Base-by-base conservation (phyloP, 1,140 invertebrate species). In the Dryas iulia region DNA sequence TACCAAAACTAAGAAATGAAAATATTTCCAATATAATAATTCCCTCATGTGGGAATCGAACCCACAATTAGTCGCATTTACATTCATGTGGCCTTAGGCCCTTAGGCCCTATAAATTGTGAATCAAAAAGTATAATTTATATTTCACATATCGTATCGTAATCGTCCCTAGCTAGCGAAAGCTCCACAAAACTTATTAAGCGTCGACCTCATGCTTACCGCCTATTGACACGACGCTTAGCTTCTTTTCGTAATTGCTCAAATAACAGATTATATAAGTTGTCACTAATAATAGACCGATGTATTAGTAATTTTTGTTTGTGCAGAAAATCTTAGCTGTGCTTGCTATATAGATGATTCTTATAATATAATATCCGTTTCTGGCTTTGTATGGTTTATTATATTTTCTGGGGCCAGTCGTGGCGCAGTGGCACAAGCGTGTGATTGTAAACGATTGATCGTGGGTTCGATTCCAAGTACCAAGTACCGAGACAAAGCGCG, bases 251-350 rank as follows among this genome's bases (percentile, higher is more conserved):
- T 18, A 47, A 47, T 47, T 47, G 18, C 39, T 47, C 39, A 10
- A 47, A 47, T 47, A 47, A 47, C 39, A 47, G n/a, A 21, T 47
- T 47, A 47, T 47, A 47, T 47, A 47, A 47, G 18, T 47, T 47
- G 39, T 47, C 39, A 47, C 39, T 47, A 6, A 31, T 47, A 35
- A 47, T 47, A 47, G 18, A 47, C 39, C 39, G 21, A 47, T 47
- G 39, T 47, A 4, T 11, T 47, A 47, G 39, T 47, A 47, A 47
- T 21, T 47, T 21, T 21, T 21, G 33, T 39, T 39, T 39, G n/a
- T 39, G 14, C 14, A 14, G 33, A 39, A 14, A 39, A 39, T 39
- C 33, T 21, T 47, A 18, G 14, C 39, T 47, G 39, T 47, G n/a
- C n/a, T n/a, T n/a, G n/a, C n/a, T n/a, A n/a, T n/a, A n/a, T n/a